Evolutionary conservation across 2,113 vertebrate genomes (phyloP).

Genomic region (Menura novaehollandiae): DNA sequence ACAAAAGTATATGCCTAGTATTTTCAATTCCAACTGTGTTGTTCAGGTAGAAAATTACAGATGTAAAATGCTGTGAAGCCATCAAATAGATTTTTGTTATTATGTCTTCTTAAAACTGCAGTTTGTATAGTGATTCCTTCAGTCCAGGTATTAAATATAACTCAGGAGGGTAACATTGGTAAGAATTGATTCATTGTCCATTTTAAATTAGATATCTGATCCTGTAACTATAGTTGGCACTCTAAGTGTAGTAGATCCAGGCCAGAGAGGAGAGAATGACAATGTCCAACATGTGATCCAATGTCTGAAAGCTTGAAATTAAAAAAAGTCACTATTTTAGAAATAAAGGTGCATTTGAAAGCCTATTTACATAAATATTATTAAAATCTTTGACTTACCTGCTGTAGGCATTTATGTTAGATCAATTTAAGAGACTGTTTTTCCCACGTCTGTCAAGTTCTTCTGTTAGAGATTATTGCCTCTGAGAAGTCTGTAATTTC

Average conservation of each 20-base stretch:
- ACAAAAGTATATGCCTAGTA: neutral
- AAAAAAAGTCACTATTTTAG: neutral
- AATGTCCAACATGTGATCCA: too few species aligned
- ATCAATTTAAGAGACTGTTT: neutral
- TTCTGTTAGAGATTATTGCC: neutral
- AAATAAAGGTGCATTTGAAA: neutral
- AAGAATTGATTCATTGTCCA: neutral
- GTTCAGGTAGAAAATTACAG: neutral
- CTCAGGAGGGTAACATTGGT: neutral
- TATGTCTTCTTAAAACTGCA: neutral
- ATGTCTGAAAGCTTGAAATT: neutral
- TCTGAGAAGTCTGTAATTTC: neutral
- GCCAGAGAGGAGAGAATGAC: neutral
- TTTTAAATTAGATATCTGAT: neutral
- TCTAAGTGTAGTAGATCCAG: neutral
- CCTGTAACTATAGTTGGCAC: neutral
- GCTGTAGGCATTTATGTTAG: neutral
- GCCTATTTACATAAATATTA: neutral
- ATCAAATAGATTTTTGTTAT: neutral
- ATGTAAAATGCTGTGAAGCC: neutral
- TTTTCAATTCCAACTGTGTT: neutral
- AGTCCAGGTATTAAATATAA: neutral
- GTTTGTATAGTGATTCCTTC: neutral
- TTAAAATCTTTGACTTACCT: neutral
- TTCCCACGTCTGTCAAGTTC: neutral